These are phyloP conservation scores for Parthenolecanium corni DNA, from an alignment of 2,888 invertebrate genomes.

Conservation along the genomic window DNA sequence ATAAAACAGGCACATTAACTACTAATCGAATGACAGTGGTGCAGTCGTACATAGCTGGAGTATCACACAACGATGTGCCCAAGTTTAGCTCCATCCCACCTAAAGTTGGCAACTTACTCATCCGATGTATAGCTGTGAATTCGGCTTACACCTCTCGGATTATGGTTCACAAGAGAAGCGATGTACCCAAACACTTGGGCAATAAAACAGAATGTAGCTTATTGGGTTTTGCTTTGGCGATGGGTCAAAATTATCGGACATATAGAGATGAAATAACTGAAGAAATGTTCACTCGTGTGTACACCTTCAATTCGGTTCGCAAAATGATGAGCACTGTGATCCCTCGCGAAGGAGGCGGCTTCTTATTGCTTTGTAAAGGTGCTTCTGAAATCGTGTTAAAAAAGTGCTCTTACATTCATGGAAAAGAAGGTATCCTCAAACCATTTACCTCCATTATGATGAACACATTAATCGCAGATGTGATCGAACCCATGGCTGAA, in stretches of 20 bases:
- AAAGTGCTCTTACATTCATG: slow-evolving; percentile 44
- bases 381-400: slow-evolving; percentile 53
- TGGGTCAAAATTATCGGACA: slow-evolving; percentile 47
- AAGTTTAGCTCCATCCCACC: slow-evolving; percentile 41
- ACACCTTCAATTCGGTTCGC: slow-evolving; percentile 53
- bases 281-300: slow-evolving; percentile 43
- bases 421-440: slow-evolving; percentile 33
- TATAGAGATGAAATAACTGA: slow-evolving; percentile 46
- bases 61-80: slow-evolving; percentile 40
- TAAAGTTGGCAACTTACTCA: slow-evolving; percentile 41
- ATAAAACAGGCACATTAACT: slow-evolving; percentile 58
- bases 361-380: slow-evolving; percentile 49
- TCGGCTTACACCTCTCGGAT: slow-evolving; percentile 49
- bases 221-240: slow-evolving; percentile 47
- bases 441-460: slow-evolving; percentile 33
- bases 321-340: slow-evolving; percentile 58
- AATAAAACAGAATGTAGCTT: slow-evolving; percentile 58
- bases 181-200: slow-evolving; percentile 47
- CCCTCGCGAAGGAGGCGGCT: slow-evolving; percentile 41
- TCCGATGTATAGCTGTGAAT: slow-evolving; percentile 47
- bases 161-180: slow-evolving; percentile 37
- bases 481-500: slow-evolving; percentile 36
- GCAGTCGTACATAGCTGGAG: slow-evolving; percentile 44
- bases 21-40: slow-evolving; percentile 53
- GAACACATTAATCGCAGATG: slow-evolving; percentile 33